These are phyloP conservation scores for Acanthochromis polyacanthus DNA, from an alignment of 2,113 vertebrate species.

Conservation along the genomic window DNA sequence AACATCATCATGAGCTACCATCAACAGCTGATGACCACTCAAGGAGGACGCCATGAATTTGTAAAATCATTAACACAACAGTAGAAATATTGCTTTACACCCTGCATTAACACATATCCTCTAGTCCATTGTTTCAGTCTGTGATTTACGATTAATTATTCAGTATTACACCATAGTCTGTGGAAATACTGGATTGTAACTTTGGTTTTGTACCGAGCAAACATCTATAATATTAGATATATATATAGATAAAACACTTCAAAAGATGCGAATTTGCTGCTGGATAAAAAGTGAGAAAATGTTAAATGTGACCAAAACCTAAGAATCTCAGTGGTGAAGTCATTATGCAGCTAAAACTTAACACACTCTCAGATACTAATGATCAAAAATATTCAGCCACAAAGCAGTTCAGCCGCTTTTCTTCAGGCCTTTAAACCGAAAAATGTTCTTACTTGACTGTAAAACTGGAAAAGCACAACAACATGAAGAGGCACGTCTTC, in stretches of 20 bases:
- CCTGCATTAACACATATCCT: no score
- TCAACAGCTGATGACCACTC: no score
- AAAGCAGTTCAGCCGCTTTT: conserved; percentile 1
- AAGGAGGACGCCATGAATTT: no score
- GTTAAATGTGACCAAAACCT: neutral
- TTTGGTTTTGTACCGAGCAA: neutral
- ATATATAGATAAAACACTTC: no score
- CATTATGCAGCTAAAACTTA: neutral
- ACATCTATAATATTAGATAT: neutral
- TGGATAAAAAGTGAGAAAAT: neutral
- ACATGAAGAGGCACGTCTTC: no score
- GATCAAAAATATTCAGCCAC: neutral
- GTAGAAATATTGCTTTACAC: no score
- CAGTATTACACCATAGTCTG: neutral
- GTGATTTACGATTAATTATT: no score
- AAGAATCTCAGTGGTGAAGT: conserved; percentile 3
- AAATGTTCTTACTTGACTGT: neutral
- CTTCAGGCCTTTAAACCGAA: conserved; percentile 9
- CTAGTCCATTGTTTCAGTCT: no score
- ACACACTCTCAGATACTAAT: neutral
- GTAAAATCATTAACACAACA: no score
- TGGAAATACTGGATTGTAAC: neutral
- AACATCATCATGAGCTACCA: no score
- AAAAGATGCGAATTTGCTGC: no score
- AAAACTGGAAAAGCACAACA: neutral